Base-by-base conservation (phyloP, 2,113 vertebrate species). In the Raja brachyura region DNA sequence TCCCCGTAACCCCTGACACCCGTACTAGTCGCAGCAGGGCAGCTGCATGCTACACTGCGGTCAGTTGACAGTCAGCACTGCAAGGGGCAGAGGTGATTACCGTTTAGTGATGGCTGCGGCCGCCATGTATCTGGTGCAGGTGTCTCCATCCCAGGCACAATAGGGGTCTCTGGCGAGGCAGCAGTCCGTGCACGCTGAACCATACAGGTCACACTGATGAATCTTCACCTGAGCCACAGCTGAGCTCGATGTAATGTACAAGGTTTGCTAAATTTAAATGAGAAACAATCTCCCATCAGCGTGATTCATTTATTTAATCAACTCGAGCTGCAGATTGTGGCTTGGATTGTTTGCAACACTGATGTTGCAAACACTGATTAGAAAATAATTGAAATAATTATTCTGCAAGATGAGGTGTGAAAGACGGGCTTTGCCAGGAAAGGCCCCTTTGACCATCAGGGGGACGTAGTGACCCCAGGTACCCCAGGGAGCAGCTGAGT, bases 141-240 rank as follows among this genome's bases (percentile, higher is more conserved):
- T 97, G 93, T 97, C 95, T 0, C 99, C 99, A 13, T 99, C 99
- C 99, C 99, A 99, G 90, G 98, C 98, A 3, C 99, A 99, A 95
- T 99, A 99, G 0, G 99, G 98, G 93, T 99, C 99, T 94, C 99
- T 96, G 2, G 99, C 98, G 1, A 99, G 96, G 93, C 99, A 99
- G 94, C 99, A 99, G 94, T 99, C 98, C 0, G 98, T 97, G 16
- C 99, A 99, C 78, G 98, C 98, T 0, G 97, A 96, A 18, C 99
- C 99, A 0, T 99, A 99, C 95, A 98, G 96, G 94, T 98, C 97
- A 85, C 99, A 99, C 94, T 99, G 98, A 95, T 99, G 98, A 94
- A 99, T 96, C 93, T 96, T 96, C 93, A 99, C 95, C 93, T 99
- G 99, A 0, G 97, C 97, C 93, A 99, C 95, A 0, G 96, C 97